Base-by-base conservation (phyloP, 2,888 invertebrate species). In the Agrochola circellaris region DNA sequence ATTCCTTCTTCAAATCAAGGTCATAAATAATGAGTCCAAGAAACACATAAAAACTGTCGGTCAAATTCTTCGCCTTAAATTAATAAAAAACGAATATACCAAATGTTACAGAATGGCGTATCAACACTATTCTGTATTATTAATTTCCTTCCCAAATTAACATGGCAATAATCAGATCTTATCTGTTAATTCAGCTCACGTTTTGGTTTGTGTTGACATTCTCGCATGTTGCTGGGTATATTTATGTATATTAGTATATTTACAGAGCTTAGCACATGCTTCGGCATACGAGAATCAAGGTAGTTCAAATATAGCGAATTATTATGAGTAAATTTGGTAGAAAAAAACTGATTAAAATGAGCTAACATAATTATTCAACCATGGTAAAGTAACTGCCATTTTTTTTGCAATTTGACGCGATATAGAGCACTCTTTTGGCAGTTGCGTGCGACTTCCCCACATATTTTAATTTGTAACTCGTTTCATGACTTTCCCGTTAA, bases 101-200 rank as follows among this genome's bases (percentile, higher is more conserved):
- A 26, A 54, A 45, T 45, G 26, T 20, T 34, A 60, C 30, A 58
- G 30, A 64, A 51, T 69, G 38, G 61, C 30, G 30, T 65, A 56
- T 34, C 23, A 54, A 56, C 61, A 56, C 58, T 45, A 15, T 72
- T 54, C 17, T 54, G 34, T 62, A 58, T 74, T 72, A 72, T 79
- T 70, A 83, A 45, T 68, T 75, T 69, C 68, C 45, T 62, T 62
- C 34, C 61, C 34, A 73, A 84, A 85, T 76, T 73, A 79, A 75
- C 76, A 77, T 66, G 60, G 60, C 61, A 80, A 77, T 73, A 80
- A 86, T 76, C 42, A 56, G 71, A 77, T 80, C 68, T 64, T 79
- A 80, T 75, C 76, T 64, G 38, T 72, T 58, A 79, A 86, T 80
- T 86, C 86, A 56, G 75, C 61, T 75, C 77, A 73, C 79, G 86